Base-by-base conservation (phyloP, 2,113 vertebrate species). In the Dolichotis patagonum region DNA sequence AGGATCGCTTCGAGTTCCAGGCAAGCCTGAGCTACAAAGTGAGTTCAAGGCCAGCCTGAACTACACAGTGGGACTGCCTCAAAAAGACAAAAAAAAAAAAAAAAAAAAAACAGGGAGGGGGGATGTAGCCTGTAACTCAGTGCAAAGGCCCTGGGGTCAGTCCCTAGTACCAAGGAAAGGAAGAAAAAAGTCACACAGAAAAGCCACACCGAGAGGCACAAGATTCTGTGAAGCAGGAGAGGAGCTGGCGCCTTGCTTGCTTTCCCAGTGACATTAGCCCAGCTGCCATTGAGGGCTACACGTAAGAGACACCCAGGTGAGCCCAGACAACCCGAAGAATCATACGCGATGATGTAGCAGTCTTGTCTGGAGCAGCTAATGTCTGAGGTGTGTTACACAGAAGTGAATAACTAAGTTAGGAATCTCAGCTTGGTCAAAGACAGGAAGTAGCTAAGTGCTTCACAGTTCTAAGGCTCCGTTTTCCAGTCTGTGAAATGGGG, bases 321-420 rank as follows among this genome's bases (percentile, higher is more conserved):
- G 14, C 12, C 81, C 62, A 28, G 54, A 17, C 88, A 60, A 52
- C 10, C 38, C 78, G 28, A 5, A 41, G 43, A 58, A 24, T n/a
- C 65, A n/a, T 0, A 20, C 75, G 22, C 24, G 11, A 32, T 5
- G 22, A 52, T 5, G n/a, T 19, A 52, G 7, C 2, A 0, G 19
- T 13, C 41, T 35, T 81, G 35, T 35, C 65, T 83, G 6, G 80
- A 85, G 83, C 26, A 71, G n/a, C 41, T 62, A 38, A 17, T 3
- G 69, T 86, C 94, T 63, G 80, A 38, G 88, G n/a, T 83, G 86
- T 52, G 7, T 56, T 35, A 92, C 32, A 2, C 1, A 43, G 46
- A 9, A 19, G 12, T 19, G 84, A 77, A 60, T 24, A 86, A 63
- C 35, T 32, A 65, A 87, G 80, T 65, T 46, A 93, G 75, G 84